Percentiles rank a stretch among this genome's conserved stretches.
Evolutionary conservation across 2,797 vertebrate species (phyloP).

Genomic region (Rhodeus uyekii): DNA sequence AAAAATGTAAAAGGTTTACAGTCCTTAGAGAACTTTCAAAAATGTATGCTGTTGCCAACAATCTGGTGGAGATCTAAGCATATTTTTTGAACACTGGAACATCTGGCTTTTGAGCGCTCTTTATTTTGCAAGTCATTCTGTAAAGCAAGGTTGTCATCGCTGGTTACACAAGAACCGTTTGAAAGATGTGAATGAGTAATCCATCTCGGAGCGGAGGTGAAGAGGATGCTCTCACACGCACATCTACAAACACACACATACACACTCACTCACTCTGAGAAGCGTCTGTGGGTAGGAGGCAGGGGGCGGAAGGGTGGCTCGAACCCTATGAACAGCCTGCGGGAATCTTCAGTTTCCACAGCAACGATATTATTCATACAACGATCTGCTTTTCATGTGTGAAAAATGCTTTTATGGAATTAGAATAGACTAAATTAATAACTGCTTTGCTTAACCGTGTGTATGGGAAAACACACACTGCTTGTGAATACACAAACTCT

Average conservation of each 20-base stretch:
- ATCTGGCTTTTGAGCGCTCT: constrained; percentile 12
- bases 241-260: constrained; percentile 32
- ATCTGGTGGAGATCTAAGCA: not conserved
- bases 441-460: constrained; percentile 30
- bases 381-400: constrained; percentile 52
- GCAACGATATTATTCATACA: constrained; percentile 62
- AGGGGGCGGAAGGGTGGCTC: constrained; percentile 54
- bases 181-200: constrained; percentile 59
- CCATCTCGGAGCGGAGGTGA: constrained; percentile 53
- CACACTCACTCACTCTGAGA: constrained; percentile 46
- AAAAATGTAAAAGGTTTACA: not conserved
- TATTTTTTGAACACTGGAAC: constrained; percentile 19
- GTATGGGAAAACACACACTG: constrained; percentile 37
- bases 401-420: constrained; percentile 55
- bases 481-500: constrained; percentile 33
- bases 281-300: constrained; percentile 57
- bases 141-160: constrained; percentile 31
- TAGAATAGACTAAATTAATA: constrained; percentile 48
- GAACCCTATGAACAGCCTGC: constrained; percentile 58
- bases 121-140: constrained; percentile 42
- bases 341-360: constrained; percentile 64
- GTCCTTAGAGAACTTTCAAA: not conserved
- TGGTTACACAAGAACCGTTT: constrained; percentile 49
- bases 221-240: constrained; percentile 49
- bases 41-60: not conserved